Percentiles rank a stretch among this genome's conserved stretches.
Conservation (phyloP, 30 jellyfish, hydroid and myxozoan species). For the Aurelia sp. region DNA sequence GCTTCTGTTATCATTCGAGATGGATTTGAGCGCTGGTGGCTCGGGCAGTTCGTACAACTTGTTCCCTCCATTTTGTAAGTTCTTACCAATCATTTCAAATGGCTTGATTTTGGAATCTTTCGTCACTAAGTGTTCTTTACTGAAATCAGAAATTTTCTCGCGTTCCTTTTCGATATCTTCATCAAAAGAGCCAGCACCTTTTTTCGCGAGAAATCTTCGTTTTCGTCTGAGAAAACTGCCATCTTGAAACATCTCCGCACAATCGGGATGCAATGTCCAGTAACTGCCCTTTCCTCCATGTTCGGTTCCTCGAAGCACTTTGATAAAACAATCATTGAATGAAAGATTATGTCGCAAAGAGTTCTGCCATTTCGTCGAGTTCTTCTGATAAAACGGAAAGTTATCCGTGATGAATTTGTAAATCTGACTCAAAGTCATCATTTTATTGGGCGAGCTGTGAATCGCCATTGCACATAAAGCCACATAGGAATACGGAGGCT, state of each 20-base stretch:
- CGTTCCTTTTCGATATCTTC: conserved; percentile 5
- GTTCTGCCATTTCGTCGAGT: conserved; percentile 95
- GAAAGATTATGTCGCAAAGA: conserved; percentile 94
- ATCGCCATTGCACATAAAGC: conserved; percentile 99
- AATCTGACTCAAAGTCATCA: conserved; percentile 96
- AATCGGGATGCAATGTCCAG: conserved; percentile 95
- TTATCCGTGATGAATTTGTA: conserved; percentile 87
- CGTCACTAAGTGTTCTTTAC: conserved; percentile 16
- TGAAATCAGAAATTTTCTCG: conserved; percentile 27
- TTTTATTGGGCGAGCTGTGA: conserved; percentile 85
- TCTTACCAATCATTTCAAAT: conserved; percentile 19
- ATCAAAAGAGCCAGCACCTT: conserved; percentile 13
- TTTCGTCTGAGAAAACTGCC: conserved; percentile 93
- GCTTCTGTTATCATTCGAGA: conserved; percentile 17
- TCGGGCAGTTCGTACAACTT: conserved; percentile 20
- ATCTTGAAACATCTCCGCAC: conserved; percentile 95
- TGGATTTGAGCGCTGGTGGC: conserved; percentile 17
- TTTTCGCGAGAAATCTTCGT: conserved; percentile 80
- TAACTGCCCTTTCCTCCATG: conserved; percentile 97
- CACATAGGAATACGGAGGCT: conserved; percentile 95
- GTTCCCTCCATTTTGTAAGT: conserved; percentile 5
- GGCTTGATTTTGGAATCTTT: conserved; percentile 4
- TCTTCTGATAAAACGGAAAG: conserved; percentile 94
- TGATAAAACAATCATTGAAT: conserved; percentile 96
- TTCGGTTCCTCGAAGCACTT: conserved; percentile 90